phyloP scores from a whole-genome alignment of 2,113 vertebrate species.

The Hippocampus guttulatus region DNA sequence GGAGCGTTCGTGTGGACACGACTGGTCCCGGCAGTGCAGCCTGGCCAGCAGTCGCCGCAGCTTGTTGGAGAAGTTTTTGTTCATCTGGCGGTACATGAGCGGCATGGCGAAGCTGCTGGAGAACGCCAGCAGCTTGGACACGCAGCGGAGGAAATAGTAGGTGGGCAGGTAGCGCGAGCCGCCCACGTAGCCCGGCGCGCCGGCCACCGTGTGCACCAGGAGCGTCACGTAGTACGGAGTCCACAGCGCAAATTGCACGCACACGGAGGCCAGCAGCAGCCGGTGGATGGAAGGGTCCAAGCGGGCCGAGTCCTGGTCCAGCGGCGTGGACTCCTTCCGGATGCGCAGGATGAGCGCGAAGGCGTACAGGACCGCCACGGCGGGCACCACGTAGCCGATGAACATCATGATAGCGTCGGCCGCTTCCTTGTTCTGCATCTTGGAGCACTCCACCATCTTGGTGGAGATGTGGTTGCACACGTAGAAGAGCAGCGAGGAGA shows the following conservation, averaged over 20 bases:
- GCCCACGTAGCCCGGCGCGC: constrained; percentile 57
- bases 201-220: constrained; percentile 79
- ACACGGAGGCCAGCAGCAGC: constrained; percentile 86
- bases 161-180: constrained; percentile 61
- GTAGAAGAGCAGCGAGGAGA: constrained; percentile 93
- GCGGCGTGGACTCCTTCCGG: constrained; percentile 83
- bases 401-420: constrained; percentile 92
- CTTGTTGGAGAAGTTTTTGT: constrained; percentile 87
- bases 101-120: constrained; percentile 88
- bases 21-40: constrained; percentile 76
- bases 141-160: constrained; percentile 76
- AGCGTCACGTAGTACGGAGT: constrained; percentile 88
- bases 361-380: constrained; percentile 83
- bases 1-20: constrained; percentile 78
- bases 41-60: constrained; percentile 81
- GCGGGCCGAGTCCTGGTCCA: constrained; percentile 84
- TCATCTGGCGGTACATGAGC: constrained; percentile 87
- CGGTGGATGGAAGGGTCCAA: constrained; percentile 87
- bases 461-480: constrained; percentile 93
- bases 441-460: constrained; percentile 87
- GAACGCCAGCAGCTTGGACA: constrained; percentile 86
- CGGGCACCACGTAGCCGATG: constrained; percentile 89
- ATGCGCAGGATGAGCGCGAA: constrained; percentile 83
- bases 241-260: constrained; percentile 89
- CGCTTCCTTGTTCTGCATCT: constrained; percentile 91